These are phyloP conservation scores for Acestrorhynchus altus DNA, from an alignment of 2,797 vertebrate genomes.

Conservation along the genomic window DNA sequence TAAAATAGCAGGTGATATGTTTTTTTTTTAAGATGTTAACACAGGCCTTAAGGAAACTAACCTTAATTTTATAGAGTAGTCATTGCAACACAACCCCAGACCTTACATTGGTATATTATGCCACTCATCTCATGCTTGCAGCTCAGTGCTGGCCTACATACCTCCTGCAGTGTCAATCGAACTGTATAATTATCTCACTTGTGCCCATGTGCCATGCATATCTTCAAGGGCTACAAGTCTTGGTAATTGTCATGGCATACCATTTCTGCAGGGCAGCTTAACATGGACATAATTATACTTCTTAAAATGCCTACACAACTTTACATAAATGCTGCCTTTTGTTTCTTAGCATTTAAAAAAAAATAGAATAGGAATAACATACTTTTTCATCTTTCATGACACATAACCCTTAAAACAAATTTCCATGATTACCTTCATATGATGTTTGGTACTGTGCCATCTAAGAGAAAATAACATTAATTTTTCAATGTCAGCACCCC, in stretches of 20 bases:
- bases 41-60: neutral
- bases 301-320: conserved; percentile 11
- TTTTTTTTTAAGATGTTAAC: neutral
- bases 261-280: conserved; percentile 29
- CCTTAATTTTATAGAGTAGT: neutral
- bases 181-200: conserved; percentile 57
- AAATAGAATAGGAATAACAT: neutral
- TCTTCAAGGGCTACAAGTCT: conserved; percentile 44
- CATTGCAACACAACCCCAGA: conserved; percentile 10
- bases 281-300: conserved; percentile 33
- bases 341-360: conserved; percentile 2
- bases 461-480: conserved; percentile 27
- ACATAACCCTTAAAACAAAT: conserved; percentile 5
- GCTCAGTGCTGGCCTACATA: conserved; percentile 55
- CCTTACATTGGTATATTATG: conserved; percentile 20
- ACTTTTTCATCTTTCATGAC: neutral
- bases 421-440: conserved; percentile 7
- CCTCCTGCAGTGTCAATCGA: conserved; percentile 53
- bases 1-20: no score
- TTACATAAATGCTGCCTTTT: neutral
- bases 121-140: conserved; percentile 11
- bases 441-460: conserved; percentile 22
- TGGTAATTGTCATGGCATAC: conserved; percentile 24
- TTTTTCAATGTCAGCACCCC: conserved; percentile 31
- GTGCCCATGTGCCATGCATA: conserved; percentile 39